These are phyloP conservation scores for Melanocharis versteri DNA, from an alignment of 2,113 vertebrate species.

Conservation along the genomic window DNA sequence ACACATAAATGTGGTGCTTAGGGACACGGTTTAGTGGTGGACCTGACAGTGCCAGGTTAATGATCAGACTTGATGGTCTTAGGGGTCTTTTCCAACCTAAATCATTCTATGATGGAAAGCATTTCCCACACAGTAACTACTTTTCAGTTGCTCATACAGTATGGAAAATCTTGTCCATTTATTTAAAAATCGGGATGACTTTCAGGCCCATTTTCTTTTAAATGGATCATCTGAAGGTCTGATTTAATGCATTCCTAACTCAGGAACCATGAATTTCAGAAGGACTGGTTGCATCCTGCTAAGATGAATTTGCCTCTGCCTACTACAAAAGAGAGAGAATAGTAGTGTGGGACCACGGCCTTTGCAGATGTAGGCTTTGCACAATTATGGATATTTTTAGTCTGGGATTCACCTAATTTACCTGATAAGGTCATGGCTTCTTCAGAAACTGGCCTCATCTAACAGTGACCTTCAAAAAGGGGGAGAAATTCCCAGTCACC, in stretches of 20 bases:
- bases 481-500: neutral
- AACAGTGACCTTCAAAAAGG: neutral
- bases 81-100: neutral
- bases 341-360: neutral
- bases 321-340: neutral
- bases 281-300: neutral
- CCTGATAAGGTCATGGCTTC: neutral
- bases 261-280: neutral
- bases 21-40: accelerated
- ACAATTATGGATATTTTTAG: neutral
- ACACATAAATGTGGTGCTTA: neutral
- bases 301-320: neutral
- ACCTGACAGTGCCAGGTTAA: neutral
- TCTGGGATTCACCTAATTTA: neutral
- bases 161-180: neutral
- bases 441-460: neutral
- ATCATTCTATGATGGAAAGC: neutral
- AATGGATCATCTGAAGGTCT: neutral
- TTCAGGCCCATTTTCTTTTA: neutral
- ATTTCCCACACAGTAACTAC: neutral
- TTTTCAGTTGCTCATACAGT: neutral
- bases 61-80: neutral
- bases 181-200: neutral
- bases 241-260: neutral
- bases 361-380: neutral